phyloP scores from a whole-genome alignment of 92 coral and sea anemone species.

The Desmophyllum pertusum region DNA sequence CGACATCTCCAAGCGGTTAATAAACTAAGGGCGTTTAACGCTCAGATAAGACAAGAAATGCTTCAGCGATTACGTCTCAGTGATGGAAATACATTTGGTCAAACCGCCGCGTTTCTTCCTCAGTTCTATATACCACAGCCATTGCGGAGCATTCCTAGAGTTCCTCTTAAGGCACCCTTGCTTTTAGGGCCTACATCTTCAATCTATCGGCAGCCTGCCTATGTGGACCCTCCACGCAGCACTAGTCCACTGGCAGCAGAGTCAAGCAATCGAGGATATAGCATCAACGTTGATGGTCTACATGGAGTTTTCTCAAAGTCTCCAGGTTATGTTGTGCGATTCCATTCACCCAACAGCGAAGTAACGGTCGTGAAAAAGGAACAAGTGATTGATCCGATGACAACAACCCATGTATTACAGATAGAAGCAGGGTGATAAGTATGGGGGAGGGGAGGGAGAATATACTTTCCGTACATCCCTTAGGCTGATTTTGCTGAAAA shows the following conservation, averaged over 20 bases:
- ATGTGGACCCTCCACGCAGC: neutral
- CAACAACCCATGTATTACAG: neutral
- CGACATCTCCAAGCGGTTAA: neutral
- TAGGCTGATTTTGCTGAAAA: neutral
- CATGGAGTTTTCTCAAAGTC: slow-evolving; percentile 37
- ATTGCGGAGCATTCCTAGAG: neutral
- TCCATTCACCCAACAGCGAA: slow-evolving; percentile 41
- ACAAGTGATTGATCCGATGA: neutral
- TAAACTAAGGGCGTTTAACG: neutral
- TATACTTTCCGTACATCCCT: neutral
- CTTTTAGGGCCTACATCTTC: slow-evolving; percentile 2
- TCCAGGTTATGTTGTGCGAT: slow-evolving; percentile 17
- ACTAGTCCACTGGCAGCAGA: neutral
- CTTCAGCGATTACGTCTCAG: neutral
- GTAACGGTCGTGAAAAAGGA: slow-evolving; percentile 34
- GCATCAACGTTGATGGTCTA: slow-evolving; percentile 31
- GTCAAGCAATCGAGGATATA: slow-evolving; percentile 19
- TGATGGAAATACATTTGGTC: neutral
- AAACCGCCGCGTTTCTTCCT: neutral
- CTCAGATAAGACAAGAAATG: slow-evolving; percentile 11
- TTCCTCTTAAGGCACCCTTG: neutral
- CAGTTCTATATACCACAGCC: neutral
- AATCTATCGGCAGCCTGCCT: neutral
- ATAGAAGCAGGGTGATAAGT: neutral
- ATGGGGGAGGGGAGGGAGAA: neutral